These are phyloP conservation scores for Lamprotornis superbus DNA, from an alignment of 2,113 vertebrate genomes.

Conservation along the genomic window DNA sequence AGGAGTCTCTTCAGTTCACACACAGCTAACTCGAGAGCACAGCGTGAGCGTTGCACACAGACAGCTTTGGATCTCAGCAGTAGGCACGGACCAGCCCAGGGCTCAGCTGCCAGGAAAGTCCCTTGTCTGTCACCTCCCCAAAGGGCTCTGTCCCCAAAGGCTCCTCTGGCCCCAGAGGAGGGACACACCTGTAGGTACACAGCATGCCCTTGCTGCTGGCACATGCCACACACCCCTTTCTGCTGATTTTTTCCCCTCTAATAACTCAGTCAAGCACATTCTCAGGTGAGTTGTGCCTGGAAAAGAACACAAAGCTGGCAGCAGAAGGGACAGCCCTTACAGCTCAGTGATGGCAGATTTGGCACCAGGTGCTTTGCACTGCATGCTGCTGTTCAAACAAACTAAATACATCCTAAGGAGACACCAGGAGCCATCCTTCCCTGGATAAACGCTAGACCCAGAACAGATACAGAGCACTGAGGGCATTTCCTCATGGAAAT, in stretches of 20 bases:
- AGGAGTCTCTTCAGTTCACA: background rate
- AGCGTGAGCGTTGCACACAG: background rate
- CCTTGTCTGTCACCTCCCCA: background rate
- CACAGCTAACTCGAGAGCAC: background rate
- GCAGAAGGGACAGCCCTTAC: background rate
- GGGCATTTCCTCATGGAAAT: background rate
- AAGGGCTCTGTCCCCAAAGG: background rate
- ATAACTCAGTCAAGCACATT: accelerated
- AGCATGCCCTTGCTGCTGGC: accelerated
- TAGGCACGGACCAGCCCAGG: background rate
- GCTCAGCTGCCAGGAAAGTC: background rate
- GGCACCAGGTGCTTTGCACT: accelerated
- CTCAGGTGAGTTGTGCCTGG: background rate
- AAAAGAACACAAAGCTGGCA: background rate
- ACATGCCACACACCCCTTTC: background rate
- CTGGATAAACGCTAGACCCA: background rate
- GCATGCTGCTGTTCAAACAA: background rate
- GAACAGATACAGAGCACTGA: accelerated
- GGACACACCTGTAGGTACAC: too few species aligned
- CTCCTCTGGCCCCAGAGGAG: background rate
- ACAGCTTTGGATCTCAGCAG: background rate
- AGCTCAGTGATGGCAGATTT: background rate
- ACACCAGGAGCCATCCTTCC: background rate
- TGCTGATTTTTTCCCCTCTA: background rate
- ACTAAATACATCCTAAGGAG: background rate